Evolutionary conservation across 2,888 invertebrate species (phyloP), one percentile per base, ranked within the genome.

Genomic region (Lamproptera curius): DNA sequence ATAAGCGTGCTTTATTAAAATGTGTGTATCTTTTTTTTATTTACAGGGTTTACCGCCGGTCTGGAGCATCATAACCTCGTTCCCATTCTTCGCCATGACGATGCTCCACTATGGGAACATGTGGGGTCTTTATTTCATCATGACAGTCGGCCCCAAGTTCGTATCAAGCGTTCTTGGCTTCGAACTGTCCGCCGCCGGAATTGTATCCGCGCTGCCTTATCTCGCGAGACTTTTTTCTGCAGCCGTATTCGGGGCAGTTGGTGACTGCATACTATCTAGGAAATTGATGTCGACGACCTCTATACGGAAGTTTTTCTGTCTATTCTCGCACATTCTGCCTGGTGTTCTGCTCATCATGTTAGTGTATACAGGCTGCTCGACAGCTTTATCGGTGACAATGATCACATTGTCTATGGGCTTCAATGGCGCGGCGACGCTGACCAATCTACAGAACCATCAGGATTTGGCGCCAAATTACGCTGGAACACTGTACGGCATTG

Each of bases 401-500:
- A 90, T 93, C 53, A 92, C 92, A 0, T 65, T 92, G 57, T 92
- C 93, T 0, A 82, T 93, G 72, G 93, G 92, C 14, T 90, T 91
- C 61, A 91, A 91, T 53, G 91, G 91, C 0, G 90, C 91, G 2
- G 91, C 91, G 0, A 90, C 91, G 0, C 67, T 90, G 46, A 90
- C 91, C 0, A 91, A 91, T 64, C 73, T 91, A 53, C 90, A 90
- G 63, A 91, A 91, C 54, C 88, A 92, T 49, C 94, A 94, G 70
- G 94, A 94, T 71, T 76, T 94, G 44, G 92, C 94, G 0, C 94
- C 94, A 0, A 94, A 94, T 64, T 94, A 90, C 66, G 94, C 94
- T 0, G 94, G 94, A 2, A 92, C 93, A 9, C 73, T 94, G 16
- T 94, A 94, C 60, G 94, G 94, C 8, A 91, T 94, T n/a, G 93